phyloP scores from a whole-genome alignment of 2,113 vertebrate genomes.

The Balaenoptera acutorostrata region DNA sequence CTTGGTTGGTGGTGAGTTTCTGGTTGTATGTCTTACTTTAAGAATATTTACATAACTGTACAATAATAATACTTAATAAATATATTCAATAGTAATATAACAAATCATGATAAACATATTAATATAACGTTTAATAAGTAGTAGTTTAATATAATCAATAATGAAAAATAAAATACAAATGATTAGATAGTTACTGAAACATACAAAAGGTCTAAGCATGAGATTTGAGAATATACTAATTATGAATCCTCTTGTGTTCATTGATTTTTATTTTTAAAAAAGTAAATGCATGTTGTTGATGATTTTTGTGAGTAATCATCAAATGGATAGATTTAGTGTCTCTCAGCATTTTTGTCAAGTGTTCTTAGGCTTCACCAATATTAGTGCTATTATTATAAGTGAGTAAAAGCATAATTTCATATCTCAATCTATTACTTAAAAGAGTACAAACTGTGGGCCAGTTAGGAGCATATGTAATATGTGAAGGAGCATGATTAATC shows the following conservation, averaged over 20 bases:
- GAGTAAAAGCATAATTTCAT: background rate
- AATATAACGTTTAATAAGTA: background rate
- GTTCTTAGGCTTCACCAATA: background rate
- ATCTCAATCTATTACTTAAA: background rate
- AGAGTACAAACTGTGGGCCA: background rate
- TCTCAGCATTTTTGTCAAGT: background rate
- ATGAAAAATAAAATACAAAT: background rate
- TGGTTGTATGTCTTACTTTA: background rate
- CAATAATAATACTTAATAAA: background rate
- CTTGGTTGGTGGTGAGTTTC: background rate
- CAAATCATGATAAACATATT: background rate
- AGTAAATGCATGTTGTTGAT: background rate
- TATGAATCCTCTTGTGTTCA: background rate
- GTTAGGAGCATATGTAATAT: accelerated
- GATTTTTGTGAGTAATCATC: background rate
- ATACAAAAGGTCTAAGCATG: background rate
- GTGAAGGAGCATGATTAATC: background rate
- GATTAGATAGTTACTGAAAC: background rate
- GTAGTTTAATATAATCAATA: background rate
- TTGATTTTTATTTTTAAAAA: background rate
- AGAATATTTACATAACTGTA: background rate
- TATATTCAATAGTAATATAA: background rate
- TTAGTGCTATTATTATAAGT: background rate
- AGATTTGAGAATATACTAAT: background rate
- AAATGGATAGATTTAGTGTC: background rate